These are phyloP conservation scores for Toxostoma redivivum DNA, from an alignment of 2,113 vertebrate genomes.

Conservation along the genomic window DNA sequence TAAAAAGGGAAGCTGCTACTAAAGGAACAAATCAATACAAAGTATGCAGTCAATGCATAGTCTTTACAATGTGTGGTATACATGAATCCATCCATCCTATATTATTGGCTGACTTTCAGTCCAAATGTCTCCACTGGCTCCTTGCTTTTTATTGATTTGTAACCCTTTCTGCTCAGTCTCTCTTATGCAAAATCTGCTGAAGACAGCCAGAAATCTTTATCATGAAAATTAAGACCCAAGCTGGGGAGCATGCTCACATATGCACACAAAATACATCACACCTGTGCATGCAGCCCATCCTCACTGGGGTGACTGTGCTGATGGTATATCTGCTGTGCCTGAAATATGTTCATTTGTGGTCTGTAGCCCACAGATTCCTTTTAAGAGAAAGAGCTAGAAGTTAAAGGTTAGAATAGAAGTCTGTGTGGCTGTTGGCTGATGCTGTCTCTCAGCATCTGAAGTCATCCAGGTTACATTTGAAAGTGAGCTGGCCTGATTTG, in stretches of 20 bases:
- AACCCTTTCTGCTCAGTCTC: slow-evolving; percentile 2
- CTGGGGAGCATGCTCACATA: background rate
- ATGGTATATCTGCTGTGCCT: background rate
- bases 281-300: background rate
- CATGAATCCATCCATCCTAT: background rate
- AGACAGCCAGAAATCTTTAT: slow-evolving; percentile 2
- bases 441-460: background rate
- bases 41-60: background rate
- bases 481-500: background rate
- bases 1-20: background rate
- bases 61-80: background rate
- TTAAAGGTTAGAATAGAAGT: background rate
- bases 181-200: background rate
- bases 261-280: background rate
- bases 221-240: background rate
- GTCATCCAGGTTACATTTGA: background rate
- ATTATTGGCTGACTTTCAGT: background rate
- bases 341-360: background rate
- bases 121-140: background rate
- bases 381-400: background rate
- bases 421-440: accelerated
- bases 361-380: background rate
- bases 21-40: background rate
- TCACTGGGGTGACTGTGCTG: background rate
- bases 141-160: background rate